Evolutionary conservation across 2,113 vertebrate species (phyloP).

Genomic region (Pelodiscus sinensis): DNA sequence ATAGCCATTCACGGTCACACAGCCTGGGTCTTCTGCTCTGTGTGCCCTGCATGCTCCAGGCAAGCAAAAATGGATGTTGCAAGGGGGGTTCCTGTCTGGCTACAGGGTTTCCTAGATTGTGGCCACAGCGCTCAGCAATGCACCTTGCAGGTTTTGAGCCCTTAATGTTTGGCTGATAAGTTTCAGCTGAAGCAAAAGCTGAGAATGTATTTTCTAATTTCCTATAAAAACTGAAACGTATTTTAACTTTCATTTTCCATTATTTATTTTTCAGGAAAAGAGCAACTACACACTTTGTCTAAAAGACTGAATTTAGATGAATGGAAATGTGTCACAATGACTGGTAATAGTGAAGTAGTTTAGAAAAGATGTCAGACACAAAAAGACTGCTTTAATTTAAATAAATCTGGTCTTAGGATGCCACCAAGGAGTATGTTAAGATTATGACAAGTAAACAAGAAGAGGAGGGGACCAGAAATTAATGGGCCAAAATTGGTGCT

Average conservation of each 20-base stretch:
- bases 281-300: neutral
- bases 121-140: neutral
- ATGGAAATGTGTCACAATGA: too few species aligned
- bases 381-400: neutral
- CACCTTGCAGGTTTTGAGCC: neutral
- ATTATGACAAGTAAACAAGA: neutral
- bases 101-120: neutral
- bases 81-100: too few species aligned
- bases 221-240: neutral
- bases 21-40: too few species aligned
- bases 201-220: neutral
- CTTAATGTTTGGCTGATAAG: neutral
- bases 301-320: neutral
- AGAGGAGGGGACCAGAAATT: neutral
- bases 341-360: neutral
- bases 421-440: neutral
- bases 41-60: too few species aligned
- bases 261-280: neutral
- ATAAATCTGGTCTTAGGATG: neutral
- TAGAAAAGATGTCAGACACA: neutral
- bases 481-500: neutral
- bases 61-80: too few species aligned
- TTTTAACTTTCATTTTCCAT: fast-evolving
- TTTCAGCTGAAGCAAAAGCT: neutral
- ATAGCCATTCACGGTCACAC: too few species aligned